These are phyloP conservation scores for Eumaeus atala DNA, from an alignment of 1,140 invertebrate genomes.

Conservation along the genomic window DNA sequence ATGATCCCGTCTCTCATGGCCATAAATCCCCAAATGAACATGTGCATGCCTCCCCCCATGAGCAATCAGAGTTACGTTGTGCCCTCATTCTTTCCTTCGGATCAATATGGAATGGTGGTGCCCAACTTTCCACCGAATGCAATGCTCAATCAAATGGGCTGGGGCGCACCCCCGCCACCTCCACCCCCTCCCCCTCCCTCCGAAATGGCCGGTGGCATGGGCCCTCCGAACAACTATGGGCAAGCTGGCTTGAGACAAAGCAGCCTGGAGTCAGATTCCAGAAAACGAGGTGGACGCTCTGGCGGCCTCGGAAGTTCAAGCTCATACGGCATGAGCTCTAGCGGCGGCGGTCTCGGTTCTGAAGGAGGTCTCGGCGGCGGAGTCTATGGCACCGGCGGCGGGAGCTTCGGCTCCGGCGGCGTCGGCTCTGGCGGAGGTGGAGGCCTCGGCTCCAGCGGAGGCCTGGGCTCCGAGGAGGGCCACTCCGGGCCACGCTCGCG, in stretches of 20 bases:
- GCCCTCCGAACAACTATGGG: constrained; percentile 33
- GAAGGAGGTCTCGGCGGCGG: constrained; percentile 30
- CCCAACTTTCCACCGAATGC: constrained; percentile 32
- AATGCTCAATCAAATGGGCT: constrained; percentile 41
- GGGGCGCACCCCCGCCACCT: constrained; percentile 48
- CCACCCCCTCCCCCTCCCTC: constrained; percentile 49
- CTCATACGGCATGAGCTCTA: constrained; percentile 33
- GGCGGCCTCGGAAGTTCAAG: constrained; percentile 45
- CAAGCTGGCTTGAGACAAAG: constrained; percentile 48
- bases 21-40: constrained; percentile 59
- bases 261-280: constrained; percentile 65
- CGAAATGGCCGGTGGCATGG: constrained; percentile 24
- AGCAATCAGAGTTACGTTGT: constrained; percentile 50
- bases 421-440: constrained; percentile 35
- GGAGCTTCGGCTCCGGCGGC: constrained; percentile 29
- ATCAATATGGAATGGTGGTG: constrained; percentile 63
- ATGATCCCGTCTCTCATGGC: constrained; percentile 57
- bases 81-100: constrained; percentile 49
- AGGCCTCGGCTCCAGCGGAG: constrained; percentile 33
- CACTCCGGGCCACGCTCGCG: constrained; percentile 30
- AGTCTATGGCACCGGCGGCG: constrained; percentile 32
- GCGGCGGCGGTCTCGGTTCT: constrained; percentile 29
- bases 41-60: constrained; percentile 50
- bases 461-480: constrained; percentile 34
- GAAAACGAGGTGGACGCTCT: constrained; percentile 52